These are phyloP conservation scores for Daktulosphaira vitifoliae DNA, from an alignment of 1,140 invertebrate species.

Conservation along the genomic window DNA sequence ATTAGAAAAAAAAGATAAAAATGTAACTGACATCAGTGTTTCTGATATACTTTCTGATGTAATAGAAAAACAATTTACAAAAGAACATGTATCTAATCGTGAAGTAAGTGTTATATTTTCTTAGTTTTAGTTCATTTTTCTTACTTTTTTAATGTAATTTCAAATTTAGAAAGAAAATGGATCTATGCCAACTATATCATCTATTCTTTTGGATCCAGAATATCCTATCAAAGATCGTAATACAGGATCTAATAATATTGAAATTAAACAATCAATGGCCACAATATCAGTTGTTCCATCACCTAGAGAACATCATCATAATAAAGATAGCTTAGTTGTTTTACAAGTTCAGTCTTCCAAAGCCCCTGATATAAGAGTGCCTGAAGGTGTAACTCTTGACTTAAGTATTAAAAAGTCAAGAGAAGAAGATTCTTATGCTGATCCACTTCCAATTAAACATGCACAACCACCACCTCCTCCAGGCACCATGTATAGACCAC, in stretches of 20 bases:
- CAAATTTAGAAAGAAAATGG: slow-evolving; percentile 10
- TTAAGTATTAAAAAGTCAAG: slow-evolving; percentile 70
- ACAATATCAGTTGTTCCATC: slow-evolving; percentile 59
- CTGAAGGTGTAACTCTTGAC: slow-evolving; percentile 61
- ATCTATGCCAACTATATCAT: slow-evolving; percentile 26
- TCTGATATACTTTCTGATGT: slow-evolving; percentile 65
- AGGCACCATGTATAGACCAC: slow-evolving; percentile 43
- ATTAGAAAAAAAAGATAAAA: slow-evolving; percentile 23
- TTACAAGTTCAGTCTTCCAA: slow-evolving; percentile 46
- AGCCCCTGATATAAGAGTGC: slow-evolving; percentile 56
- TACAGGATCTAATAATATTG: slow-evolving; percentile 5
- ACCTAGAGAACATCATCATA: slow-evolving; percentile 40
- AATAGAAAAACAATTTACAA: slow-evolving; percentile 63
- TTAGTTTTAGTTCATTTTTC: no score
- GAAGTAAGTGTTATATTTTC: background rate
- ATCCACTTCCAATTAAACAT: slow-evolving; percentile 32
- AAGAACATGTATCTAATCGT: slow-evolving; percentile 45
- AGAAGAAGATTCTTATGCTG: slow-evolving; percentile 40
- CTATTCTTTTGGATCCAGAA: slow-evolving; percentile 24
- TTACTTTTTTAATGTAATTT: slow-evolving; percentile 36
- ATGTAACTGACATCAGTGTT: slow-evolving; percentile 51
- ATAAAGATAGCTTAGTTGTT: slow-evolving; percentile 41
- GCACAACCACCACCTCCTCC: slow-evolving; percentile 42
- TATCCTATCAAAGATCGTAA: slow-evolving; percentile 28
- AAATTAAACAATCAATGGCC: slow-evolving; percentile 41